Evolutionary conservation across 2,888 invertebrate species (phyloP).

Genomic region (Dexiosoma caninum): DNA sequence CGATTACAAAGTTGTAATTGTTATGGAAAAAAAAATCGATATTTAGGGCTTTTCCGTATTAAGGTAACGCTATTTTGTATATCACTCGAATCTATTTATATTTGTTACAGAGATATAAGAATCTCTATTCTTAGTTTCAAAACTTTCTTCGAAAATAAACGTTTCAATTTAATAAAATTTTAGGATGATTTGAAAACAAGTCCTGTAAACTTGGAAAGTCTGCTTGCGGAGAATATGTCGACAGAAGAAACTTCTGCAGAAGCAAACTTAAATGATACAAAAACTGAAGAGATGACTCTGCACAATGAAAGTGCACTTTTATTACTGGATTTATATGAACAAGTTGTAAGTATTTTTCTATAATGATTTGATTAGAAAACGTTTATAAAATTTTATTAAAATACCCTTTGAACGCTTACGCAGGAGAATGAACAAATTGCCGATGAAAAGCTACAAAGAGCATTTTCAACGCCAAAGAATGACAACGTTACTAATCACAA

Average conservation of each 20-base stretch:
- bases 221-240: conserved; percentile 20
- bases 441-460: background rate
- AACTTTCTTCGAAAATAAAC: too few species aligned
- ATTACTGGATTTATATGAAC: conserved; percentile 32
- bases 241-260: background rate
- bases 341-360: conserved; percentile 50
- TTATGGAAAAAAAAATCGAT: too few species aligned
- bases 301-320: background rate
- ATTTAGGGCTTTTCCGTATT: too few species aligned
- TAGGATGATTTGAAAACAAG: conserved; percentile 55
- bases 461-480: background rate
- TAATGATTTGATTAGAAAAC: background rate
- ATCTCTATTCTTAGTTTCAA: too few species aligned
- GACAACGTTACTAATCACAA: background rate
- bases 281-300: background rate
- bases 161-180: too few species aligned
- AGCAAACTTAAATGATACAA: background rate
- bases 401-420: background rate
- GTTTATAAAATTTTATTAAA: background rate
- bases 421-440: conserved; percentile 12
- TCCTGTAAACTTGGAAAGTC: conserved; percentile 36
- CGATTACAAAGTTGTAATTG: too few species aligned
- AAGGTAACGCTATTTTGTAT: too few species aligned
- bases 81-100: too few species aligned
- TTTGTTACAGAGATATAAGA: too few species aligned